These are phyloP conservation scores for Athalia cordata DNA, from an alignment of 2,888 invertebrate species.

Conservation along the genomic window DNA sequence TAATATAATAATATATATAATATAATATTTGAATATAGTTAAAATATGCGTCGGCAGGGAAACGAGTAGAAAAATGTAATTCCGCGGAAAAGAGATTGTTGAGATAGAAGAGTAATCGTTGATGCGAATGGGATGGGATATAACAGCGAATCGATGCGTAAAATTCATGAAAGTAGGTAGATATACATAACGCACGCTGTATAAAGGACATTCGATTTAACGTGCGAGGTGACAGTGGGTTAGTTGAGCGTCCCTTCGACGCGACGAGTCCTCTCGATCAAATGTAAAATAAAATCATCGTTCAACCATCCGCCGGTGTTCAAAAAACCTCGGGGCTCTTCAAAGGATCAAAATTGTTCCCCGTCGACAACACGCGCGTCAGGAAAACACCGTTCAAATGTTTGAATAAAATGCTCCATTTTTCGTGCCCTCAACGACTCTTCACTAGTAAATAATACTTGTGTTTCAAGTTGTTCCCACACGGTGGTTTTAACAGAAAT, in stretches of 20 bases:
- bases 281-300: slow-evolving; percentile 39
- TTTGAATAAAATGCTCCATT: slow-evolving; percentile 27
- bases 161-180: slow-evolving; percentile 23
- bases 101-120: slow-evolving; percentile 18
- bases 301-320: slow-evolving; percentile 27
- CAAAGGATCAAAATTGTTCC: slow-evolving; percentile 36
- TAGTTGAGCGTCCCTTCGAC: slow-evolving; percentile 30
- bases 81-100: neutral
- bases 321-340: slow-evolving; percentile 18
- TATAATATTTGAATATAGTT: neutral
- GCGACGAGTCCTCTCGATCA: slow-evolving; percentile 23
- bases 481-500: too few species aligned
- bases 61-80: neutral
- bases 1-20: too few species aligned
- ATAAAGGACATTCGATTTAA: slow-evolving; percentile 38
- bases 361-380: neutral
- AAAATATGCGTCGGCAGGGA: neutral
- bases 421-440: slow-evolving; percentile 4
- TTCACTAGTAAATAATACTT: neutral
- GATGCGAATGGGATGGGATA: slow-evolving; percentile 22
- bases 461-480: neutral
- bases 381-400: slow-evolving; percentile 22
- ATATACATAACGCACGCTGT: slow-evolving; percentile 1
- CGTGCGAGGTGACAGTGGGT: slow-evolving; percentile 24
- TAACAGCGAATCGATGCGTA: slow-evolving; percentile 24